Evolutionary conservation across 2,113 vertebrate species (phyloP), one percentile per base, ranked within the genome.

Genomic region (Sebastes schlegelii): DNA sequence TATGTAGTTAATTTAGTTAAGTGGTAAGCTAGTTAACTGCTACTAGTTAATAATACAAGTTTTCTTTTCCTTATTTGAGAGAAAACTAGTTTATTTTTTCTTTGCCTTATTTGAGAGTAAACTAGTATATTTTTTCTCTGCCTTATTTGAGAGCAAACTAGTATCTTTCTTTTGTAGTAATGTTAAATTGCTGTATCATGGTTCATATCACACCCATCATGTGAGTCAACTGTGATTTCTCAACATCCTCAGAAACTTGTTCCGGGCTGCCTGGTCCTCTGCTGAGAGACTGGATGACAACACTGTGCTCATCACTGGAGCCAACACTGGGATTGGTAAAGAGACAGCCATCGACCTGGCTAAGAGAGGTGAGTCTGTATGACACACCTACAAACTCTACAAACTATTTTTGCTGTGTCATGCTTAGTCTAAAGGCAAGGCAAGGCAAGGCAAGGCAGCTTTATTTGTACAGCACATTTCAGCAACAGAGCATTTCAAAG

Each of bases 311-410:
- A 95, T 96, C 62, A 96, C 95, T 7, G 95, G 95, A 0, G 94
- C 95, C 13, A 96, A 96, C 86, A 90, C 95, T 1, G 95, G 95
- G 0, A 96, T 96, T 34, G 95, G 95, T 19, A 95, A 95, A 86
- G 92, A 95, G 60, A 90, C 95, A 2, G 94, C 95, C 58, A 86
- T 92, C 16, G 93, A 96, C 84, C 79, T 96, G 88, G 93, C 95
- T 2, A 94, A 90, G 57, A 93, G 95, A 93, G 95, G 95, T 95
- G 4, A 0, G 76, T n/a, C n/a, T 26, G 26, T 26, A 2, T 26
- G 26, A 26, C 26, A 26, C 26, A 26, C 26, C 26, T 26, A 26
- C 26, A 26, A 26, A 26, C 26, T 26, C 26, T n/a, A n/a, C n/a
- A n/a, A n/a, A 26, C 26, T 26, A 26, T 26, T 26, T 26, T 26